These are phyloP conservation scores for Coreius guichenoti DNA, from an alignment of 2,797 vertebrate species.

Conservation along the genomic window DNA sequence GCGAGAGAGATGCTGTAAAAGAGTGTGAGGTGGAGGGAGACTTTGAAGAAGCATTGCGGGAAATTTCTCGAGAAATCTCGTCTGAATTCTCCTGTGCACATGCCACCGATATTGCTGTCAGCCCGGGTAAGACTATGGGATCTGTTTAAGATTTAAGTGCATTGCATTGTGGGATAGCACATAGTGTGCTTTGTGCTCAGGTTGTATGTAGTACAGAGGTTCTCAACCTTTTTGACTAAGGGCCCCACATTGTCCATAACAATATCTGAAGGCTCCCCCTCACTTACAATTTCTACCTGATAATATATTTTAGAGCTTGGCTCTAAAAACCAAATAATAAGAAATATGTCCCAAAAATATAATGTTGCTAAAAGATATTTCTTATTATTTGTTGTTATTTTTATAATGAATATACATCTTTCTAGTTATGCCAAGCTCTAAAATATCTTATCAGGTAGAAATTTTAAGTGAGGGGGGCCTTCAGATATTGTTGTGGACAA, in stretches of 20 bases:
- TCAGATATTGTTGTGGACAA: neutral
- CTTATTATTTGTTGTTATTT: neutral
- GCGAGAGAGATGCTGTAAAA: conserved; percentile 38
- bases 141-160: neutral
- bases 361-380: neutral
- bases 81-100: conserved; percentile 84
- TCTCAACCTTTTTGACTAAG: neutral
- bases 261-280: neutral
- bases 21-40: conserved; percentile 71
- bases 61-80: conserved; percentile 83
- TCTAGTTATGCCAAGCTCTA: neutral
- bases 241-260: neutral
- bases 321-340: neutral
- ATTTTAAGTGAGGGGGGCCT: neutral
- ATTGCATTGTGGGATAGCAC: neutral
- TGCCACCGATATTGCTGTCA: conserved; percentile 73
- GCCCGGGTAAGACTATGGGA: conserved; percentile 64
- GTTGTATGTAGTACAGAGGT: neutral
- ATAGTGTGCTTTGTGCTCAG: neutral
- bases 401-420: no score
- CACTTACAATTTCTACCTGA: neutral
- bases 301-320: neutral
- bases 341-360: neutral
- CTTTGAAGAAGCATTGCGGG: conserved; percentile 75
- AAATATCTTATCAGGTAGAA: neutral